Evolutionary conservation across 1,140 invertebrate genomes (phyloP).

Genomic region (Bombus waltoni): DNA sequence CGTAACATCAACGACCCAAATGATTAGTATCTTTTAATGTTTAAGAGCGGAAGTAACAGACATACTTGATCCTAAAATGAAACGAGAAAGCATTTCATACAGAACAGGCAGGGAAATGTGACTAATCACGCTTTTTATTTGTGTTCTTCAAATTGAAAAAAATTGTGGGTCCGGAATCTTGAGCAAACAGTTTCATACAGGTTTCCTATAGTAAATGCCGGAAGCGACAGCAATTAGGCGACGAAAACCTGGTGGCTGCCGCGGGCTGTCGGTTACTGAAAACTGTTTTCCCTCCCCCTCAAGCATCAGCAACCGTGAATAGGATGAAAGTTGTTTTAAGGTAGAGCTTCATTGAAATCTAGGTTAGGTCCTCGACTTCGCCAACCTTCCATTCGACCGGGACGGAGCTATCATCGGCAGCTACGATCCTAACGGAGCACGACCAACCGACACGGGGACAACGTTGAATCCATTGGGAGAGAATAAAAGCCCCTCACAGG

Average conservation of each 20-base stretch:
- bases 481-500: slow-evolving; percentile 56
- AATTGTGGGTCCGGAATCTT: not conserved
- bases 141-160: not conserved
- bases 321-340: slow-evolving; percentile 62
- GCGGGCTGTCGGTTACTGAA: slow-evolving; percentile 36
- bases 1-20: too few species aligned
- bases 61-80: too few species aligned
- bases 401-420: slow-evolving; percentile 18
- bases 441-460: not conserved
- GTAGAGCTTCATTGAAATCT: slow-evolving; percentile 64
- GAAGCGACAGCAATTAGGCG: slow-evolving; percentile 52
- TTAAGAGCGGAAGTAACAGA: too few species aligned
- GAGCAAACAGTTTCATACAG: not conserved
- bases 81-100: too few species aligned
- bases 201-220: not conserved
- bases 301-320: slow-evolving; percentile 20
- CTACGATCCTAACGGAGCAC: not conserved
- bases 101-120: too few species aligned
- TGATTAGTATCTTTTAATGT: too few species aligned
- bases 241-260: not conserved
- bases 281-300: slow-evolving; percentile 4
- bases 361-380: slow-evolving; percentile 53
- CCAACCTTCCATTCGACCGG: slow-evolving; percentile 31
- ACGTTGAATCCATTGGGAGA: slow-evolving; percentile 29
- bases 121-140: not conserved